Percentiles rank a stretch among this genome's conserved stretches.
Evolutionary conservation across 1,140 invertebrate species (phyloP).

Genomic region (Apis dorsata): DNA sequence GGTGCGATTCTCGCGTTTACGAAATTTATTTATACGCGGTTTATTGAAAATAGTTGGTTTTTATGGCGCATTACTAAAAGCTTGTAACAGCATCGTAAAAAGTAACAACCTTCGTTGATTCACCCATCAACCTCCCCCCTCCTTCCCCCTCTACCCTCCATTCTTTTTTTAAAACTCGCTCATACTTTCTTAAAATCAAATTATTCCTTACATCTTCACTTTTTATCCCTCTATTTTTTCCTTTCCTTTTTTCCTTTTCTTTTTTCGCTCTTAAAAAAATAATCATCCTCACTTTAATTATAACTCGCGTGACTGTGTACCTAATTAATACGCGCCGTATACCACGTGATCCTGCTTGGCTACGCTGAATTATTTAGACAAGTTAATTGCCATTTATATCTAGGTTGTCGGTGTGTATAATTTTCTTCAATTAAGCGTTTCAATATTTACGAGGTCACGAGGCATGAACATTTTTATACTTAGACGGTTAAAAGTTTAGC

Average conservation of each 20-base stretch:
- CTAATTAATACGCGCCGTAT: background rate
- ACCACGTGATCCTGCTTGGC: background rate
- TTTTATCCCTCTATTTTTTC: background rate
- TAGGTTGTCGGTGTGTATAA: background rate
- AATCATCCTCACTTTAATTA: background rate
- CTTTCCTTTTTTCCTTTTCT: too few relatives aligned
- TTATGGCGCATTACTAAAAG: background rate
- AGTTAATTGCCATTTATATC: background rate
- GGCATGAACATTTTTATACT: background rate
- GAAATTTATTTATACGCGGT: background rate
- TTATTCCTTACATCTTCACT: background rate
- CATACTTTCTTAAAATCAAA: slow-evolving; percentile 14
- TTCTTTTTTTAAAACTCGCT: slow-evolving; percentile 6
- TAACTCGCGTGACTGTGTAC: background rate
- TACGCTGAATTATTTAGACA: background rate
- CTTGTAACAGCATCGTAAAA: background rate
- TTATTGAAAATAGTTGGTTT: background rate
- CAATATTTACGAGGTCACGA: background rate
- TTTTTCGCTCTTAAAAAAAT: background rate
- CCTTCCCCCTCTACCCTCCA: too few relatives aligned
- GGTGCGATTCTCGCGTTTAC: background rate
- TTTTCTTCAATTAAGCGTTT: background rate
- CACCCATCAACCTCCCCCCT: too few relatives aligned
- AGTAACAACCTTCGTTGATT: background rate
- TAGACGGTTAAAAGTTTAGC: background rate